Conservation (phyloP, 2,888 invertebrate species). For the Dasypogon diadema region DNA sequence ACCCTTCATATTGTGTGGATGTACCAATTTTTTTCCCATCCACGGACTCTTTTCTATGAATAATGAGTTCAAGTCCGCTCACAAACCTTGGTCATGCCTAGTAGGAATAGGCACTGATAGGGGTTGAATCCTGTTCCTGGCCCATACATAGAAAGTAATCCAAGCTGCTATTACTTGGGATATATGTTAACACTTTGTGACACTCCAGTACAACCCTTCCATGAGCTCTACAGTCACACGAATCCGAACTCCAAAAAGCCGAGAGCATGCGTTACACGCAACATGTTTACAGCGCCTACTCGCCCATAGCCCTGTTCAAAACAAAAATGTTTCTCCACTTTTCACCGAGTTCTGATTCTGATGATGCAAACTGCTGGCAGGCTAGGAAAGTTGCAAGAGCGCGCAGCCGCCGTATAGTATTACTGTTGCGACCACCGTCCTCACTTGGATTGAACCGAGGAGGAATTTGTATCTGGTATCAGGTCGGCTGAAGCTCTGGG, state of each 20-base stretch:
- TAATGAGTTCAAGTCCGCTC: conserved; percentile 42
- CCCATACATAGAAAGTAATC: conserved; percentile 1
- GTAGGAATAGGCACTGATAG: too few species aligned
- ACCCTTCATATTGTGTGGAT: too few species aligned
- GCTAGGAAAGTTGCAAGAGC: conserved; percentile 29
- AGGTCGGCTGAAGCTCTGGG: not conserved
- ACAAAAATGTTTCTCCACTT: conserved; percentile 35
- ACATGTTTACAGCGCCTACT: conserved; percentile 38
- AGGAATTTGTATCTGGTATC: not conserved
- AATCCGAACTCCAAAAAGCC: not conserved
- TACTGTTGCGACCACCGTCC: not conserved
- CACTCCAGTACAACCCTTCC: not conserved
- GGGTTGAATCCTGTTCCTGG: conserved; percentile 5
- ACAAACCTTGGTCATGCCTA: not conserved
- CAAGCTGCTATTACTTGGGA: conserved; percentile 14
- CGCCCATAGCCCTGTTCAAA: conserved; percentile 6
- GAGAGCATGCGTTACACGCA: conserved; percentile 26
- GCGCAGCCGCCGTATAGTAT: conserved; percentile 27
- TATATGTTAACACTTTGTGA: conserved; percentile 4
- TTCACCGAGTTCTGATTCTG: not conserved
- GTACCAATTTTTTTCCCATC: not conserved
- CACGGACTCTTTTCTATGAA: not conserved
- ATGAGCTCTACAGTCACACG: conserved; percentile 2
- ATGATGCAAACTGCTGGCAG: not conserved
- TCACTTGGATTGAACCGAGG: too few species aligned